These are phyloP conservation scores for Scrobipalpa costella DNA, from an alignment of 2,888 invertebrate genomes.

Conservation along the genomic window DNA sequence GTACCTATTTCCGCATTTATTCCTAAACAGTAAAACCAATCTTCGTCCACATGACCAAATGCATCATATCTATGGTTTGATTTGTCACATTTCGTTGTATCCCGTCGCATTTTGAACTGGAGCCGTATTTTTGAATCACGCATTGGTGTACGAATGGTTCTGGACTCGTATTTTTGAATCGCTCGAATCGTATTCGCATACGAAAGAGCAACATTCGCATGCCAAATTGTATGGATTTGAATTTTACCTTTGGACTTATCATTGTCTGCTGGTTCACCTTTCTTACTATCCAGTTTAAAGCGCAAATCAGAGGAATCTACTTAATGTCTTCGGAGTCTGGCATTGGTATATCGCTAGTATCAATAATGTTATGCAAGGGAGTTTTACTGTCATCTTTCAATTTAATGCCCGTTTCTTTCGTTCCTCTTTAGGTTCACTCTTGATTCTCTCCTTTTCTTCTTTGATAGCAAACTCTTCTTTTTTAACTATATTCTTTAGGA, in stretches of 20 bases:
- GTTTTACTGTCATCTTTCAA: conserved; percentile 39
- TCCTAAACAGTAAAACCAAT: too few relatives aligned
- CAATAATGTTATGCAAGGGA: conserved; percentile 37
- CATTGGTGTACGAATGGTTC: too few relatives aligned
- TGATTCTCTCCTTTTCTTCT: conserved; percentile 44
- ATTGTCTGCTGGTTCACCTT: conserved; percentile 50
- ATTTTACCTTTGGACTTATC: conserved; percentile 81
- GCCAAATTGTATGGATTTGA: too few relatives aligned
- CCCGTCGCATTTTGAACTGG: too few relatives aligned
- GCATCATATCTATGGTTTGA: too few relatives aligned
- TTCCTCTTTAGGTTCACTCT: conserved; percentile 41
- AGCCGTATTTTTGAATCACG: too few relatives aligned
- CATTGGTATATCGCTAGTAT: conserved; percentile 65
- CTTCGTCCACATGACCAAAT: too few relatives aligned
- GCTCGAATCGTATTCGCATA: too few relatives aligned
- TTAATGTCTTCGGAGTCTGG: conserved; percentile 60
- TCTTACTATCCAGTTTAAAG: conserved; percentile 56
- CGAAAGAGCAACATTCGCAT: too few relatives aligned
- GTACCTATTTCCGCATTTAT: too few relatives aligned
- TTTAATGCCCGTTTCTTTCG: conserved; percentile 46
- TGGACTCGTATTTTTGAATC: too few relatives aligned
- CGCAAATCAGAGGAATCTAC: conserved; percentile 46
- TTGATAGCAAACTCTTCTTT: conserved; percentile 45
- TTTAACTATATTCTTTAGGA: conserved; percentile 41
- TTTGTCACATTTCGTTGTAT: too few relatives aligned